A percentile compares a stretch with the other conserved stretches of the same genome.
Conservation (phyloP, 2,888 invertebrate genomes). For the Apotomis turbidana region DNA sequence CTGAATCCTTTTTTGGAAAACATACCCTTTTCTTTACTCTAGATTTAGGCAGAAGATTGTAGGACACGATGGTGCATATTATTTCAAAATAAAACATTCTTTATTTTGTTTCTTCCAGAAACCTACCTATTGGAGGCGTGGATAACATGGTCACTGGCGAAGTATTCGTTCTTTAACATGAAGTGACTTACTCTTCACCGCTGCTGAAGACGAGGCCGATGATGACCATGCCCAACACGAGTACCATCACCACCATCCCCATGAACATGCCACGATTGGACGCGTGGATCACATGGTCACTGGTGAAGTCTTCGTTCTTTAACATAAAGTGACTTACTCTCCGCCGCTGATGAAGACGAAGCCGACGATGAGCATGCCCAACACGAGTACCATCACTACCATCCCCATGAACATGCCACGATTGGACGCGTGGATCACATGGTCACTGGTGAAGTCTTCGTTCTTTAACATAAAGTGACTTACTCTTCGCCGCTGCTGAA, state of each 20-base stretch:
- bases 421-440: slow-evolving; percentile 81
- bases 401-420: slow-evolving; percentile 89
- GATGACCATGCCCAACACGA: too few species aligned
- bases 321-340: slow-evolving; percentile 60
- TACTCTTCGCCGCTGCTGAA: slow-evolving; percentile 78
- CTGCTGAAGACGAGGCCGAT: too few species aligned
- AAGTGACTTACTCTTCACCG: too few species aligned
- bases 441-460: slow-evolving; percentile 74
- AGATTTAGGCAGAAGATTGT: too few species aligned
- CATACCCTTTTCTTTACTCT: too few species aligned
- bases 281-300: slow-evolving; percentile 84
- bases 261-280: slow-evolving; percentile 89
- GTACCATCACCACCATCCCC: slow-evolving; percentile 85
- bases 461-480: slow-evolving; percentile 53
- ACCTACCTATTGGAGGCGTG: too few species aligned
- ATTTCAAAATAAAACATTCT: too few species aligned
- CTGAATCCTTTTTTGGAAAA: too few species aligned
- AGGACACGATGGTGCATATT: too few species aligned
- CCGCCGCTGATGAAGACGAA: slow-evolving; percentile 80
- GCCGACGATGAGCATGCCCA: slow-evolving; percentile 75
- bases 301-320: slow-evolving; percentile 73
- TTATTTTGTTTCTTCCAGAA: too few species aligned
- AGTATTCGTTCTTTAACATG: too few species aligned
- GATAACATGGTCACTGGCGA: too few species aligned
- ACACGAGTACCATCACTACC: slow-evolving; percentile 80